phyloP scores from a whole-genome alignment of 1,140 invertebrate species.

The Meloidogyne chitwoodi region DNA sequence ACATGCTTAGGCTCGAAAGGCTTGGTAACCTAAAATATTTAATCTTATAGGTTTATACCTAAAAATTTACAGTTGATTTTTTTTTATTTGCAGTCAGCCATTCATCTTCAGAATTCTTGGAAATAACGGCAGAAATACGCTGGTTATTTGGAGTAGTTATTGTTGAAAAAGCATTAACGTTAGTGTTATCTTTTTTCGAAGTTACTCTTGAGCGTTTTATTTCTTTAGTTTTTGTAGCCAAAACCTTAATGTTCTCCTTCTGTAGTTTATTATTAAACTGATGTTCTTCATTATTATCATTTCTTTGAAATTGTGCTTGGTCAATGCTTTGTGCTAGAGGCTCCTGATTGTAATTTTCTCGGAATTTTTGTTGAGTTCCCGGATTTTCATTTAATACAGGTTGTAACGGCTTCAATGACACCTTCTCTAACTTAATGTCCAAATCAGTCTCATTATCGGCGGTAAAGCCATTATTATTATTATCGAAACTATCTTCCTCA shows the following conservation, averaged over 20 bases:
- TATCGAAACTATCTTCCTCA: conserved; percentile 27
- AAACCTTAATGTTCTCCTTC: not conserved
- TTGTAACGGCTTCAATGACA: conserved; percentile 6
- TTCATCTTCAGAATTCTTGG: conserved; percentile 24
- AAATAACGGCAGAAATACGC: not conserved
- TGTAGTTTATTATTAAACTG: not conserved
- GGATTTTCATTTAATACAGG: not conserved
- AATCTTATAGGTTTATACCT: not conserved
- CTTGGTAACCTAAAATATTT: not conserved
- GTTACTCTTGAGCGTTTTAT: not conserved
- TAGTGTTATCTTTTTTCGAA: not conserved
- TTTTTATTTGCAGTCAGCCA: conserved; percentile 33
- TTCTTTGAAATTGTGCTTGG: not conserved
- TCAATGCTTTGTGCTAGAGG: not conserved
- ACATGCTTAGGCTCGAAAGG: not conserved
- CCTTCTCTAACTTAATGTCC: not conserved
- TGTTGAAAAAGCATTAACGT: not conserved
- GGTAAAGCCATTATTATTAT: too few species aligned
- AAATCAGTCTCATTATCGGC: not conserved
- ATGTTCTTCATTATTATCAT: not conserved
- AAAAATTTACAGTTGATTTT: conserved; percentile 25
- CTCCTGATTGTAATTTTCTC: too few species aligned
- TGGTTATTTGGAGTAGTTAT: not conserved
- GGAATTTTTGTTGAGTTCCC: not conserved
- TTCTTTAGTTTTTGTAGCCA: not conserved